phyloP scores from a whole-genome alignment of 2,888 invertebrate genomes.

The Andricus curvator region DNA sequence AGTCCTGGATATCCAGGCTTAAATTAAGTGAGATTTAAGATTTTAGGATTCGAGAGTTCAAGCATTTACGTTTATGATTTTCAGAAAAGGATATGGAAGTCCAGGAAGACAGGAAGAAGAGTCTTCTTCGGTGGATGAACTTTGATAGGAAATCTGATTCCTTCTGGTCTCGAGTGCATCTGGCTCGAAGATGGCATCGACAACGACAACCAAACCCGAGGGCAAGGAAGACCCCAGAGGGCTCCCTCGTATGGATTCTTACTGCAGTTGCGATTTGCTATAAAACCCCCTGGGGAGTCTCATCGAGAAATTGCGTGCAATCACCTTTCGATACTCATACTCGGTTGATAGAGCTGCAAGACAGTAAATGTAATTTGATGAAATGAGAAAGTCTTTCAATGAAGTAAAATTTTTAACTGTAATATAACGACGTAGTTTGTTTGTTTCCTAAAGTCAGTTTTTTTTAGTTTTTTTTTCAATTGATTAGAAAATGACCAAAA shows the following conservation, averaged over 20 bases:
- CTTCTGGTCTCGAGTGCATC: slow-evolving; percentile 57
- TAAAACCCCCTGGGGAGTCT: slow-evolving; percentile 33
- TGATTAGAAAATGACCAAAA: not conserved
- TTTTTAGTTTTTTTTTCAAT: too few species aligned
- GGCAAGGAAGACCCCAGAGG: slow-evolving; percentile 57
- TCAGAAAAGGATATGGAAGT: not conserved
- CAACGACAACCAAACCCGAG: slow-evolving; percentile 3
- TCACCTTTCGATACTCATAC: slow-evolving; percentile 11
- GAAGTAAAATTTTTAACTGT: not conserved
- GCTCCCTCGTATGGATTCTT: slow-evolving; percentile 54
- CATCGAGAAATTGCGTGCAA: slow-evolving; percentile 43
- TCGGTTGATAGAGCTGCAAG: not conserved
- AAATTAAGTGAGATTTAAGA: not conserved
- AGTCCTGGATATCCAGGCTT: not conserved
- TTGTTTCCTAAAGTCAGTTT: too few species aligned
- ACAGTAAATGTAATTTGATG: not conserved
- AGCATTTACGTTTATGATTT: not conserved
- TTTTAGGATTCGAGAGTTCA: not conserved
- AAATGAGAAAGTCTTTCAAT: too few species aligned
- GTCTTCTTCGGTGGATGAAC: slow-evolving; percentile 40
- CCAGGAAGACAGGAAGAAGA: slow-evolving; percentile 38
- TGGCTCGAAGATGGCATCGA: slow-evolving; percentile 54
- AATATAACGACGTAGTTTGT: not conserved
- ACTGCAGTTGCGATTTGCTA: slow-evolving; percentile 31
- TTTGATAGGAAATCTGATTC: slow-evolving; percentile 63